These are phyloP conservation scores for Lasaia peninsularis DNA, from an alignment of 1,140 invertebrate genomes.

Conservation along the genomic window DNA sequence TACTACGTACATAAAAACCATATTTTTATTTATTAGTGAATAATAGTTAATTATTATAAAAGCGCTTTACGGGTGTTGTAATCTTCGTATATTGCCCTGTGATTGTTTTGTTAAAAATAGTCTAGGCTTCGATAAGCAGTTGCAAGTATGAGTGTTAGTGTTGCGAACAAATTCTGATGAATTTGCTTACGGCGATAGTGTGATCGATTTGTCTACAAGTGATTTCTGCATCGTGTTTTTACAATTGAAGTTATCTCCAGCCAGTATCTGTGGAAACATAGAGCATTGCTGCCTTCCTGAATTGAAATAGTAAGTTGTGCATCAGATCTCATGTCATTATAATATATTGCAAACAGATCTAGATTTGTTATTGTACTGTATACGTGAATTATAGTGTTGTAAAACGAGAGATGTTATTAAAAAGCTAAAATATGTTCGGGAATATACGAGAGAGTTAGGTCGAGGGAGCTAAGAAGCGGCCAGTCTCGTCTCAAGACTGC, in stretches of 20 bases:
- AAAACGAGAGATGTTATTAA: conserved; percentile 4
- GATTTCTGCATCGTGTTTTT: conserved; percentile 55
- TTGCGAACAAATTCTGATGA: conserved; percentile 35
- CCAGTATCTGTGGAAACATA: conserved; percentile 62
- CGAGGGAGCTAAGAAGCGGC: conserved; percentile 45
- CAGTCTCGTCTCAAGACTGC: conserved; percentile 57
- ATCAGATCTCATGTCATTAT: background rate
- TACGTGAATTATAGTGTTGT: too few species aligned
- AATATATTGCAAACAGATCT: background rate
- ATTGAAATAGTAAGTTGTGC: conserved; percentile 69
- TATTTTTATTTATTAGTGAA: conserved; percentile 77
- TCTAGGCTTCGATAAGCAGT: conserved; percentile 55
- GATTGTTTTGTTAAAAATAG: conserved; percentile 73
- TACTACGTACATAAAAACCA: conserved; percentile 64
- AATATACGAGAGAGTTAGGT: conserved; percentile 39
- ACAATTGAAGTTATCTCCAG: conserved; percentile 51
- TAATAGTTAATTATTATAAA: conserved; percentile 73
- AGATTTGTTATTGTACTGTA: too few species aligned
- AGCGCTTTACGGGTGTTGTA: conserved; percentile 64
- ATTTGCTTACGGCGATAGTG: conserved; percentile 41
- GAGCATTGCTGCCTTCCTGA: conserved; percentile 67
- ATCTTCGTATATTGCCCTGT: conserved; percentile 68
- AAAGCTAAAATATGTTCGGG: conserved; percentile 21
- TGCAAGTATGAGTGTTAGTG: conserved; percentile 62
- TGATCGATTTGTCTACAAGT: conserved; percentile 58